Base-by-base conservation (phyloP, 1,140 invertebrate species). In the Heterodera schachtii region DNA sequence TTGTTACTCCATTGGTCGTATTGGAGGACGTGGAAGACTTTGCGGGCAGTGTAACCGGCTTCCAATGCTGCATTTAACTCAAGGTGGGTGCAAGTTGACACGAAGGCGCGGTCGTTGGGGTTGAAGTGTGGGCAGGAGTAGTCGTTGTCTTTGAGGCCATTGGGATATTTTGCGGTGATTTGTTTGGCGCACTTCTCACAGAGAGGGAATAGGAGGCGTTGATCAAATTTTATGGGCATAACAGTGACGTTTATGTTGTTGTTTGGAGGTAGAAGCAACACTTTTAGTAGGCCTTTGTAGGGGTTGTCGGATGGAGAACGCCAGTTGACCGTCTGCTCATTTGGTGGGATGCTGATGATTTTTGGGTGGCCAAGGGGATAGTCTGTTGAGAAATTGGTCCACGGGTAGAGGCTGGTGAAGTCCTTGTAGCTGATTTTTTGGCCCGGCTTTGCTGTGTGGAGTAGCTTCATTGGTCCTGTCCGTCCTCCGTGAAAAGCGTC, bases 141-240 rank as follows among this genome's bases (percentile, higher is more conserved):
- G 67, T 77, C 13, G n/a, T 43, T 19, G 52, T 47, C 71, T 47
- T 44, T 75, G 19, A 9, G 44, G 0, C 67, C 52, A 7, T 49
- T 47, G 6, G 52, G 75, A 13, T 52, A 11, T 6, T 52, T 52
- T 6, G 6, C 49, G 49, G 49, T 8, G 49, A n/a, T n/a, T 0
- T 77, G 7, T 77, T 64, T 46, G n/a, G 75, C n/a, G 13, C 75
- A 77, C 9, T 21, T 73, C 9, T 67, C 5, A 13, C 75, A 77
- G 7, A 77, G 69, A 8, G 67, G 52, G 13, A 77, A 77, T 2
- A 77, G 13, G 8, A 77, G 21, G 44, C 75, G 44, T 21, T 76
- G 16, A 43, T 76, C 75, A 71, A 76, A 76, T 76, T 76, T 76
- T 44, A 76, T 47, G 41, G 75, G 75, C 21, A 77, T 77, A 31